Percentiles rank a stretch among this genome's conserved stretches.
These are phyloP conservation scores for Aurelia aurita DNA, from an alignment of 30 jellyfish, hydroid and myxozoan species.

Conservation along the genomic window DNA sequence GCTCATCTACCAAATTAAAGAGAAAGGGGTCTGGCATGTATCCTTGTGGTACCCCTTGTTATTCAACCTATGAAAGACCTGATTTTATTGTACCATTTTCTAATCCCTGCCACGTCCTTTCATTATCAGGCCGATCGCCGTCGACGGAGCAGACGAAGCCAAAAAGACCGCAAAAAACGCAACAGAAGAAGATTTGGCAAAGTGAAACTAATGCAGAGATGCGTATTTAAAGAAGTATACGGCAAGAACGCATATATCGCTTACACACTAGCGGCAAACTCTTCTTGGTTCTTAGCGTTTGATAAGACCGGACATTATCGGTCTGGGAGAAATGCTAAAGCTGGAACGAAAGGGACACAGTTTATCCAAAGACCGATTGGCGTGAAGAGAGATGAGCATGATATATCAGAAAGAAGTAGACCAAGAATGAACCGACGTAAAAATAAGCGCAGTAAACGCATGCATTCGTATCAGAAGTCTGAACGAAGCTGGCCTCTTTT, in stretches of 20 bases:
- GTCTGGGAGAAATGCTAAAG: constrained; percentile 29
- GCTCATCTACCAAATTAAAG: too few relatives aligned
- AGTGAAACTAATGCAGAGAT: constrained; percentile 49
- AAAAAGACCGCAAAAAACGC: constrained; percentile 14
- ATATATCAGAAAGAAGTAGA: constrained; percentile 47
- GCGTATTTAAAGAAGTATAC: constrained; percentile 65
- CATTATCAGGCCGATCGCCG: constrained; percentile 49
- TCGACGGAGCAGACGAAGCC: constrained; percentile 4
- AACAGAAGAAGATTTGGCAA: constrained; percentile 19
- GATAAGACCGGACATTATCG: constrained; percentile 52
- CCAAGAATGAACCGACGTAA: constrained; percentile 46
- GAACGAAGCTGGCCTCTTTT: constrained; percentile 54
- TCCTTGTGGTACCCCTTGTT: too few relatives aligned
- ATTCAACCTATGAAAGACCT: too few relatives aligned
- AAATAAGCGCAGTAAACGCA: constrained; percentile 36
- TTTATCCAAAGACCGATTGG: constrained; percentile 75
- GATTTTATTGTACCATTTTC: too few relatives aligned
- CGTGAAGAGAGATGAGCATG: constrained; percentile 26
- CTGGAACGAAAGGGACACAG: constrained; percentile 15
- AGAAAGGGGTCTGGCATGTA: too few relatives aligned
- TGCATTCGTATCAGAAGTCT: constrained; percentile 41
- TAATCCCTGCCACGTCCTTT: too few relatives aligned
- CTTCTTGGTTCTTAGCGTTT: constrained; percentile 70
- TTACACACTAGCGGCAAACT: constrained; percentile 44
- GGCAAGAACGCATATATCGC: constrained; percentile 60